phyloP scores from a whole-genome alignment of 2,888 invertebrate genomes.

The Sicus ferrugineus region DNA sequence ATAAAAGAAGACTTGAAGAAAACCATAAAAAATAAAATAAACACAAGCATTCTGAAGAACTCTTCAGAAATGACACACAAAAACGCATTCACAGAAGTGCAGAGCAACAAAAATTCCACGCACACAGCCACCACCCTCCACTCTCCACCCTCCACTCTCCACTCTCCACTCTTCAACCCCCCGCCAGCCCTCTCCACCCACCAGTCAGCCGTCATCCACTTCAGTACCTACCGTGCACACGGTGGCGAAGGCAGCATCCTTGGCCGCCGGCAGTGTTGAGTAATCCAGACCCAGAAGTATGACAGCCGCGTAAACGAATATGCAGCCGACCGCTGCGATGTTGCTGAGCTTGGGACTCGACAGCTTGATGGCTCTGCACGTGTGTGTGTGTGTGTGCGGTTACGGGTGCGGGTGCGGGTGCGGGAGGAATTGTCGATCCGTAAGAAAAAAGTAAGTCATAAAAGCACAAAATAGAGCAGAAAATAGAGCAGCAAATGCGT shows the following conservation, averaged over 20 bases:
- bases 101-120: no score
- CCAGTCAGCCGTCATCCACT: no score
- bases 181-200: no score
- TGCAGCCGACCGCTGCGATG: constrained; percentile 89
- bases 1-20: no score
- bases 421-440: no score
- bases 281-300: constrained; percentile 86
- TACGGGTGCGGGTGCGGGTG: no score
- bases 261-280: constrained; percentile 74
- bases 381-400: no score
- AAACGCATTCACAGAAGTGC: no score
- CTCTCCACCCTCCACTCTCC: neutral
- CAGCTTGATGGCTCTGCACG: constrained; percentile 85
- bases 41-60: no score
- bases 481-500: neutral
- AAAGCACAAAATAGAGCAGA: constrained; percentile 30
- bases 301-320: constrained; percentile 88
- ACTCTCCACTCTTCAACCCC: no score
- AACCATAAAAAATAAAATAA: no score
- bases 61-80: no score
- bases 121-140: neutral
- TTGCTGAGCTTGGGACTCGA: constrained; percentile 92
- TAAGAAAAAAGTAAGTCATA: constrained; percentile 30
- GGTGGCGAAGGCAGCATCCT: constrained; percentile 75
- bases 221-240: constrained; percentile 81